Evolutionary conservation across 2,797 vertebrate genomes (phyloP), one percentile per base, ranked within the genome.

Genomic region (Lutjanus argentimaculatus): DNA sequence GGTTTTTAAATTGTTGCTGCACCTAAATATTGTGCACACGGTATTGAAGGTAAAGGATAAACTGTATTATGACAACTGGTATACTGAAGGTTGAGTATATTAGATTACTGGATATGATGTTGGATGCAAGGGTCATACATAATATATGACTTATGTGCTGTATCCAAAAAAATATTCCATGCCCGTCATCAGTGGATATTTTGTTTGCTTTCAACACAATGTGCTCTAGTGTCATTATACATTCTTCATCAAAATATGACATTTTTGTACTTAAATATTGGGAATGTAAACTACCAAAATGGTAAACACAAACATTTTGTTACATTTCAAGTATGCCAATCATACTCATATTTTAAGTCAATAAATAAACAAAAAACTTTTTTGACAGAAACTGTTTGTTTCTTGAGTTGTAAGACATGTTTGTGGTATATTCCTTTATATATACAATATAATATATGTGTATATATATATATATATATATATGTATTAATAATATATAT

Each of bases 331-430:
- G 84, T 91, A 94, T 91, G 83, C 72, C 79, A 73, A 87, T 90
- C 90, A 86, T 90, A 87, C 67, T 88, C 86, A 89, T 91, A 90
- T 93, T 95, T 91, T 87, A 92, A 90, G 80, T 92, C 90, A 94
- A 94, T 94, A 93, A 94, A 95, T 63, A 86, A 88, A 90, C 62
- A 25, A 87, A 82, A 80, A 63, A 52, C 1, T 8, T 84, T 36
- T 88, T 87, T 90, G 78, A 84, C 81, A 84, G 45, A 88, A 63
- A 67, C 49, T 0, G 19, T 63, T 0, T 15, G 46, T 6, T 49
- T 85, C 63, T 72, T 75, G 19, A 81, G 58, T 67, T 15, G 2
- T 9, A 62, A 65, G 8, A 48, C 16, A 72, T 48, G n/a, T 52
- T 36, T 80, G 52, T 73, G n/a, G 62, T 75, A 16, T 56, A 45